A percentile compares a stretch with the other conserved stretches of the same genome.
These are phyloP conservation scores for Pyrochroa serraticornis DNA, from an alignment of 2,888 invertebrate species.

Conservation along the genomic window DNA sequence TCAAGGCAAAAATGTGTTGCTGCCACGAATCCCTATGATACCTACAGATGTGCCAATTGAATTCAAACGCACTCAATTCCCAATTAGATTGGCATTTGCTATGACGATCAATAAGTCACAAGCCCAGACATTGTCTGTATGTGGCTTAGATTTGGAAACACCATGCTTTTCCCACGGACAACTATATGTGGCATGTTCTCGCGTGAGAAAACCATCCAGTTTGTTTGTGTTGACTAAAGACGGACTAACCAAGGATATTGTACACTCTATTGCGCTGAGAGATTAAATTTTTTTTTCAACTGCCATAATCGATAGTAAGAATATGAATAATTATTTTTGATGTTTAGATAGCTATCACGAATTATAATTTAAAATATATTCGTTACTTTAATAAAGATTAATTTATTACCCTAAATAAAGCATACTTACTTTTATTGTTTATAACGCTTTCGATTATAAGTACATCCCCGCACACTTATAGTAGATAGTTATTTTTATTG, in stretches of 20 bases:
- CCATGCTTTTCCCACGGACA: constrained; percentile 12
- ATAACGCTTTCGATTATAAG: too few species aligned
- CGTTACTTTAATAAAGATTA: too few species aligned
- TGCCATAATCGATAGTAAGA: background rate
- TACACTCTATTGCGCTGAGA: background rate
- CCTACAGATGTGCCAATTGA: too few species aligned
- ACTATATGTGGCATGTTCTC: constrained; percentile 23
- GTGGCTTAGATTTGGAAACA: constrained; percentile 3
- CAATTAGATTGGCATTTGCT: constrained; percentile 9
- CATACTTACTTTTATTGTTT: too few species aligned
- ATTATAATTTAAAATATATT: too few species aligned
- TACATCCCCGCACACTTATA: too few species aligned
- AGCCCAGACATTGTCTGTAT: background rate
- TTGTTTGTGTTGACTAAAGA: constrained; percentile 17
- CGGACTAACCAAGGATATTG: constrained; percentile 11
- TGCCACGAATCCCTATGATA: constrained; percentile 21
- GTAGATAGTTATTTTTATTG: too few species aligned
- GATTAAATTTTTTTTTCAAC: background rate
- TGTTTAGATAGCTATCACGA: too few species aligned
- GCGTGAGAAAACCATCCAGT: constrained; percentile 20
- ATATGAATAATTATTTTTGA: too few species aligned
- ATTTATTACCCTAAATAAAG: too few species aligned
- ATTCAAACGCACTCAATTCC: constrained; percentile 18
- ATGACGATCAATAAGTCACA: constrained; percentile 6
- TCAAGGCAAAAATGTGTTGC: constrained; percentile 7